Percentiles rank a stretch among this genome's conserved stretches.
phyloP scores from a whole-genome alignment of 2,113 vertebrate genomes.

The Scolopax mira region DNA sequence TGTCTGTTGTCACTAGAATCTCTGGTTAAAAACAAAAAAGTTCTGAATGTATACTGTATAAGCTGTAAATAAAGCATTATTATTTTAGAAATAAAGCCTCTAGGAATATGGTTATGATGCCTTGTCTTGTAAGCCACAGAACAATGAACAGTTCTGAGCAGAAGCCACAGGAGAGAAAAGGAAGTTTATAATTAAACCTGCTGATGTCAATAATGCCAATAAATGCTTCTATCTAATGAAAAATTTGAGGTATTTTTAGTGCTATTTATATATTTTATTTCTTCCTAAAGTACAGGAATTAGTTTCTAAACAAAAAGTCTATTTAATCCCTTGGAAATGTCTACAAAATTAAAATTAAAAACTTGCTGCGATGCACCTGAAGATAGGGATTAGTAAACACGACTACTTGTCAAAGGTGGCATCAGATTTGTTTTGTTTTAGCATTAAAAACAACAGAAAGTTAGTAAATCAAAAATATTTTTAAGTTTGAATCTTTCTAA shows the following conservation, averaged over 20 bases:
- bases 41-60: constrained; percentile 57
- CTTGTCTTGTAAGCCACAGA: constrained; percentile 25
- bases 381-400: constrained; percentile 62
- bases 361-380: constrained; percentile 51
- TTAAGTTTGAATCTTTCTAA: constrained; percentile 65
- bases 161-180: constrained; percentile 66
- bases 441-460: constrained; percentile 56
- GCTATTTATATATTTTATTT: constrained; percentile 79
- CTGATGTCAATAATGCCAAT: constrained; percentile 71
- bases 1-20: constrained; percentile 60
- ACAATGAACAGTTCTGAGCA: constrained; percentile 31
- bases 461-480: constrained; percentile 61
- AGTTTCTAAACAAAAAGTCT: constrained; percentile 65
- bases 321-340: constrained; percentile 72
- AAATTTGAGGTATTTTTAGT: constrained; percentile 85
- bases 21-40: constrained; percentile 43
- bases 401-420: constrained; percentile 64
- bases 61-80: constrained; percentile 58
- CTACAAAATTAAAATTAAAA: constrained; percentile 69
- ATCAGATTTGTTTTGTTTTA: constrained; percentile 67
- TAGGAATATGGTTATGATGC: constrained; percentile 47
- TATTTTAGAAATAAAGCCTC: constrained; percentile 63
- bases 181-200: constrained; percentile 60
- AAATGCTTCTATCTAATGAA: constrained; percentile 75
- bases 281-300: constrained; percentile 79